Conservation (phyloP, 2,888 invertebrate genomes). For the Scrobipalpa atriplicella region DNA sequence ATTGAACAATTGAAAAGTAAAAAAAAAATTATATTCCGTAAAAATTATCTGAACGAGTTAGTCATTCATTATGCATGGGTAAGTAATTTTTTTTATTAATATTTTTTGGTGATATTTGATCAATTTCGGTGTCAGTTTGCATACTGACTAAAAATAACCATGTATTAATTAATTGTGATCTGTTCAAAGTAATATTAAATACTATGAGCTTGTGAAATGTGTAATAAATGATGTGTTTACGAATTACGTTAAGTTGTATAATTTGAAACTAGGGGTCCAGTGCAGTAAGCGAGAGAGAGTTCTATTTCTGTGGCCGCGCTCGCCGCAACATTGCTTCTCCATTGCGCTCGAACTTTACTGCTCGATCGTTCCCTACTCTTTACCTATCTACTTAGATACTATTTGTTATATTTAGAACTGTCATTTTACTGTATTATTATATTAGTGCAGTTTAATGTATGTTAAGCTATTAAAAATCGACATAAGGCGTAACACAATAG, state of each 20-base stretch:
- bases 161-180: background rate
- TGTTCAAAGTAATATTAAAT: background rate
- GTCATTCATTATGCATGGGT: too few species aligned
- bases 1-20: too few species aligned
- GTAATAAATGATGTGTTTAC: conserved; percentile 56
- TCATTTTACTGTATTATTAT: conserved; percentile 4
- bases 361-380: background rate
- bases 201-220: conserved; percentile 43
- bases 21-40: too few species aligned
- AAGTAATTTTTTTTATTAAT: too few species aligned
- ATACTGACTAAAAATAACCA: too few species aligned
- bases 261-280: conserved; percentile 32
- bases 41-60: too few species aligned
- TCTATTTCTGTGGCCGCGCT: conserved; percentile 32
- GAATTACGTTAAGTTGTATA: conserved; percentile 43
- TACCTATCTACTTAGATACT: background rate
- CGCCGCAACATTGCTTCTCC: conserved; percentile 34
- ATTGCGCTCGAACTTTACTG: conserved; percentile 23
- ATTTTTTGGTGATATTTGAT: too few species aligned
- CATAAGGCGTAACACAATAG: background rate
- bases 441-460: background rate
- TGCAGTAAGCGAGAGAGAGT: background rate
- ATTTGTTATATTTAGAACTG: background rate
- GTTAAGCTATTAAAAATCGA: background rate
- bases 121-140: too few species aligned